Evolutionary conservation across 2,113 vertebrate genomes (phyloP), one percentile per base, ranked within the genome.

Genomic region (Reinhardtius hippoglossoides): DNA sequence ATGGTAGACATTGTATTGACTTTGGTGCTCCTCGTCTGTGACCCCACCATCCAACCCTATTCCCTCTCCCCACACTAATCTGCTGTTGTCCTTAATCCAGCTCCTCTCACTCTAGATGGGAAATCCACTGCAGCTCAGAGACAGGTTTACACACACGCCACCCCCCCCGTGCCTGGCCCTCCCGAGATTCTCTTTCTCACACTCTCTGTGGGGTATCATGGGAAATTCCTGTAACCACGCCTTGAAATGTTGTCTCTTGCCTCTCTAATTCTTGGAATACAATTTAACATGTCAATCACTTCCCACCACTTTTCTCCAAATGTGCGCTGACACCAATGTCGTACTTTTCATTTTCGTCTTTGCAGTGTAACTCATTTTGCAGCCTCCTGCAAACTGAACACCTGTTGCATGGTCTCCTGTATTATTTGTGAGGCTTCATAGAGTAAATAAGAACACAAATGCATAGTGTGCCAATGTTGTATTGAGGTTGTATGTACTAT

Each of bases 41-140:
- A 69, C 46, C 46, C 54, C 50, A 10, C 44, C 37, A 64, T 72
- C 55, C 50, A 44, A 6, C 35, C 40, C 14, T 9, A 6, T 58
- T 61, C 55, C 66, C 68, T 37, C 52, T 61, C 31, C 9, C 62
- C 31, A 16, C 73, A 14, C 57, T 89, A 73, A 86, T 86, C 83
- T 74, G 72, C 76, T 83, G 71, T 18, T 44, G 68, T 76, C 69
- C 77, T 81, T 83, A 74, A 87, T 83, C 84, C 81, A 82, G 69
- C 20, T 59, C 55, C 67, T 74, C 74, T 81, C 23, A 15, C 55
- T 35, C 55, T 74, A 37, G 3, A 78, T 61, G 70, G 67, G 40
- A 78, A 83, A 86, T 67, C 75, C 65, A 79, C 64, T 74, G 31
- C 20, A 54, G 83, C 69, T 62, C 67, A 61, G 24, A 64, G 55